These are phyloP conservation scores for Tachyglossus aculeatus DNA, from an alignment of 2,797 vertebrate genomes.

Conservation along the genomic window DNA sequence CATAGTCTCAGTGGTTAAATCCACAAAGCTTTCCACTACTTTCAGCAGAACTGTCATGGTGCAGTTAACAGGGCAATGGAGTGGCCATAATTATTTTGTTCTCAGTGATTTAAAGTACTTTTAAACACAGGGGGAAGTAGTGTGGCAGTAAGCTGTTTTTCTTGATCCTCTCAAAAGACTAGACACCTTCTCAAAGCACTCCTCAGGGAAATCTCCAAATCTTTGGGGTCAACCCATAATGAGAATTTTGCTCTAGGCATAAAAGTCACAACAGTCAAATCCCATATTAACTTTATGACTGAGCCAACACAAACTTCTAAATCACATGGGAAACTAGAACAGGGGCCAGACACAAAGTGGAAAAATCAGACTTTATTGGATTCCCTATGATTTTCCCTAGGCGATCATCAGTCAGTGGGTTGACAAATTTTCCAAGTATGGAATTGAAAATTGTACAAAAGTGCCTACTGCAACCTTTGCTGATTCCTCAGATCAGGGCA, in stretches of 20 bases:
- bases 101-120: background rate
- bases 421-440: slow-evolving; percentile 7
- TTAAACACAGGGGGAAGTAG: background rate
- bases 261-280: slow-evolving; percentile 7
- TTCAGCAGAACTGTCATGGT: too few relatives aligned
- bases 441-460: rapidly evolving
- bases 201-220: slow-evolving; percentile 24
- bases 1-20: too few relatives aligned
- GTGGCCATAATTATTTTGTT: background rate
- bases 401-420: slow-evolving; percentile 7
- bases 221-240: background rate
- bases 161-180: background rate
- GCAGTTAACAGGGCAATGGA: background rate
- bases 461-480: background rate
- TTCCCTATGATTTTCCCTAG: background rate
- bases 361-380: background rate
- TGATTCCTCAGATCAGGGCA: background rate
- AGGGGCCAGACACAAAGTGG: background rate
- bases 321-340: slow-evolving; percentile 8
- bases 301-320: background rate
- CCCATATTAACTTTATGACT: background rate
- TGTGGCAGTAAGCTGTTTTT: slow-evolving; percentile 12
- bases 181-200: rapidly evolving
- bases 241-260: background rate
- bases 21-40: too few relatives aligned